phyloP scores from a whole-genome alignment of 1,140 invertebrate species.

The Procambarus virginalis region DNA sequence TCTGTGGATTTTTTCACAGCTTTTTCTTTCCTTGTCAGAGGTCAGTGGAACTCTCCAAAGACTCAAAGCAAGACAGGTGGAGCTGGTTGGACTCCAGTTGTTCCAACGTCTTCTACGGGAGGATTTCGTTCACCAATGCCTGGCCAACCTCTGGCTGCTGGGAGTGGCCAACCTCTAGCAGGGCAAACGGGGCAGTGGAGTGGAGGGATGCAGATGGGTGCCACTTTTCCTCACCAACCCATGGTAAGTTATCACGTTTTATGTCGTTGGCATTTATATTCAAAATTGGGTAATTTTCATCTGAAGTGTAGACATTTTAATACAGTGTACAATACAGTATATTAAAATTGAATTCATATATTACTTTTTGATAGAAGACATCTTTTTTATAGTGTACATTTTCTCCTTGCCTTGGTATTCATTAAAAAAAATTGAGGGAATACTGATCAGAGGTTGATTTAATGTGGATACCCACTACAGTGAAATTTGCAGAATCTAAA shows the following conservation, averaged over 20 bases:
- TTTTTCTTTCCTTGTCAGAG: constrained; percentile 3
- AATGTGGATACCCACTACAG: no score
- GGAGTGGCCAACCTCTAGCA: constrained; percentile 19
- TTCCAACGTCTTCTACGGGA: constrained; percentile 37
- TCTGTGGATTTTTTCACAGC: no score
- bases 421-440: no score
- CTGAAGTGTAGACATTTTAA: no score
- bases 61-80: constrained; percentile 71
- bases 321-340: no score
- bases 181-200: constrained; percentile 39
- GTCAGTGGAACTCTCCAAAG: constrained; percentile 71
- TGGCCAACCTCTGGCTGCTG: constrained; percentile 30
- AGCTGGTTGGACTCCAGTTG: constrained; percentile 71
- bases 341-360: background rate
- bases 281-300: no score
- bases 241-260: constrained; percentile 18
- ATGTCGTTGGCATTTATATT: no score
- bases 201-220: constrained; percentile 53
- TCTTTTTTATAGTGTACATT: no score
- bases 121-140: constrained; percentile 51
- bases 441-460: no score
- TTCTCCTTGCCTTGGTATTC: no score
- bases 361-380: background rate
- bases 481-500: no score
- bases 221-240: constrained; percentile 51